A percentile compares a stretch with the other conserved stretches of the same genome.
Conservation (phyloP, 2,797 vertebrate species). For the Poeciliopsis turneri region DNA sequence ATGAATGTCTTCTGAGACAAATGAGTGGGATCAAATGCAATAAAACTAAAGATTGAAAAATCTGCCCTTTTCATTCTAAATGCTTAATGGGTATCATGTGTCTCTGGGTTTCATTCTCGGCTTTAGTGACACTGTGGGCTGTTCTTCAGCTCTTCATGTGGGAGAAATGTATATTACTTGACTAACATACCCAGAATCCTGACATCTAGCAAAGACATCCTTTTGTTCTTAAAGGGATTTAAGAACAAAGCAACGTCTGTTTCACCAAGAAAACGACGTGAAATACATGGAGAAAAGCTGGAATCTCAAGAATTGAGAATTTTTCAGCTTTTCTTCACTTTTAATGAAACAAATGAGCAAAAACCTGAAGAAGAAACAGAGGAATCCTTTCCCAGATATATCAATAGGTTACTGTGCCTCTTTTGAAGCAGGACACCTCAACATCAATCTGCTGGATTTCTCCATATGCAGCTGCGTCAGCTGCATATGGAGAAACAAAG, state of each 20-base stretch:
- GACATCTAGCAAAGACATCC: constrained; percentile 14
- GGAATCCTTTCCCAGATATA: not conserved
- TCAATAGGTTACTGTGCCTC: constrained; percentile 7
- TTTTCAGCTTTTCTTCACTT: not conserved
- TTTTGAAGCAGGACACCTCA: constrained; percentile 40
- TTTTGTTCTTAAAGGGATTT: constrained; percentile 1
- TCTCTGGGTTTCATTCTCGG: not conserved
- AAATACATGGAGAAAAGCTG: not conserved
- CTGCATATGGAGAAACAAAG: constrained; percentile 44
- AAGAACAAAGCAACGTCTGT: not conserved
- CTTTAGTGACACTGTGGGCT: constrained; percentile 21
- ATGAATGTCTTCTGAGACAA: constrained; percentile 33
- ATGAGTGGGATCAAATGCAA: constrained; percentile 28
- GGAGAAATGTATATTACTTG: constrained; percentile 7
- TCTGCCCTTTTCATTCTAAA: constrained; percentile 26
- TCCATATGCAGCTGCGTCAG: constrained; percentile 1
- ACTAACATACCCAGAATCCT: not conserved
- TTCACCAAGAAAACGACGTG: constrained; percentile 2
- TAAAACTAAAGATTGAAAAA: constrained; percentile 17
- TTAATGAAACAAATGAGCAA: too few relatives aligned
- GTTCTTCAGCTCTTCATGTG: constrained; percentile 16
- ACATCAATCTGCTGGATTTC: constrained; percentile 19
- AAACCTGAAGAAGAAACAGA: not conserved
- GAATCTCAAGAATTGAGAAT: not conserved
- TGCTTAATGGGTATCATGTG: constrained; percentile 34